Conservation (phyloP, 2,888 invertebrate species). For the Lottia scabra region DNA sequence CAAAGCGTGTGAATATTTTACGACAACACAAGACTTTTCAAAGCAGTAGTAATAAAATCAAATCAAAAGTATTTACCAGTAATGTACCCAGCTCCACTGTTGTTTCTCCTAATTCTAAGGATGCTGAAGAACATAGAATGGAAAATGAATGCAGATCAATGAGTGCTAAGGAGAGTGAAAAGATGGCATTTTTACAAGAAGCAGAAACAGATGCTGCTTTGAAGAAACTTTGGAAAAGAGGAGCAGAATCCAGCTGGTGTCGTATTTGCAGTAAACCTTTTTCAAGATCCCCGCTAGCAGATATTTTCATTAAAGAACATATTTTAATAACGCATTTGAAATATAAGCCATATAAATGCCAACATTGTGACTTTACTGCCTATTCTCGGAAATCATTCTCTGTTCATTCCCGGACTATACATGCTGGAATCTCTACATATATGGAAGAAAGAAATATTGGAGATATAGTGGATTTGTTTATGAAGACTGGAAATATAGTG, state of each 20-base stretch:
- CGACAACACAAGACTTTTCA: background rate
- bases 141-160: background rate
- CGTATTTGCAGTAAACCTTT: background rate
- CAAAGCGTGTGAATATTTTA: background rate
- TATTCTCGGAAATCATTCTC: background rate
- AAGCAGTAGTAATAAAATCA: background rate
- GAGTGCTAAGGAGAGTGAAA: background rate
- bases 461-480: background rate
- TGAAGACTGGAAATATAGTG: background rate
- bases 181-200: background rate
- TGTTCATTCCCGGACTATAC: background rate
- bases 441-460: background rate
- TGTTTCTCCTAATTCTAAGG: background rate
- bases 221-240: background rate
- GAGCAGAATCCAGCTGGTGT: background rate
- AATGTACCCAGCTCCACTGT: background rate
- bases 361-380: background rate
- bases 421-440: background rate
- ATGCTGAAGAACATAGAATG: background rate
- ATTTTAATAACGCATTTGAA: background rate
- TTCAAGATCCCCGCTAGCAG: background rate
- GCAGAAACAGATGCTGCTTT: background rate
- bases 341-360: background rate
- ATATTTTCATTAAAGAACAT: background rate
- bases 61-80: background rate